Evolutionary conservation across 2,888 invertebrate species (phyloP), one percentile per base, ranked within the genome.

Genomic region (Spialia ferax): DNA sequence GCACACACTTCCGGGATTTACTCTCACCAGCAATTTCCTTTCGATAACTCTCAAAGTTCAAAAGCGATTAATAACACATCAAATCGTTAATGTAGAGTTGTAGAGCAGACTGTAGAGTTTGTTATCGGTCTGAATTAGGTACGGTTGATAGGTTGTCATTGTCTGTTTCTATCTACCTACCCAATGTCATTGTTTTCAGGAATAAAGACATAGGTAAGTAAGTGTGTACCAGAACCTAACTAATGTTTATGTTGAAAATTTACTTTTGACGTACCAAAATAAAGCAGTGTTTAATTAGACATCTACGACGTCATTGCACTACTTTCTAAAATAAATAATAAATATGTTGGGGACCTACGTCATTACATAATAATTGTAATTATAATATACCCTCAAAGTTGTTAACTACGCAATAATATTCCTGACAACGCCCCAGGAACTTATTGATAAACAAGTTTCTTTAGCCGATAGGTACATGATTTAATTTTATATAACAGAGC

Each of bases 361-460:
- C 11, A 56, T 10, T 32, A 8, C 32, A 32, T 32, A 32, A 32
- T 32, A 32, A 8, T 32, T 5, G 6, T 26, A 26, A 48, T 35
- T 20, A 63, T 29, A 23, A 62, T 50, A 62, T 56, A 60, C 56
- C 59, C 57, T 22, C 57, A 71, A 52, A 61, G 59, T 63, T 63
- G 63, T 59, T 63, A 62, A 63, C 68, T 54, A 69, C 42, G 55
- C 61, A 42, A 65, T 67, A 63, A 67, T 67, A 63, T 60, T 68
- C 69, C 60, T 64, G 66, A 59, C 62, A 69, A 70, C 78, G 78
- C 29, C 78, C 77, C 80, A 78, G 76, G 74, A 74, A 79, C 79
- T 81, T 89, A 88, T 88, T 89, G 89, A 90, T 90, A 91, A 91
- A 91, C 89, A 89, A 88, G 86, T 90, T 88, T 84, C 83, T 88